Base-by-base conservation (phyloP, 2,113 vertebrate genomes). In the Plecotus auritus region DNA sequence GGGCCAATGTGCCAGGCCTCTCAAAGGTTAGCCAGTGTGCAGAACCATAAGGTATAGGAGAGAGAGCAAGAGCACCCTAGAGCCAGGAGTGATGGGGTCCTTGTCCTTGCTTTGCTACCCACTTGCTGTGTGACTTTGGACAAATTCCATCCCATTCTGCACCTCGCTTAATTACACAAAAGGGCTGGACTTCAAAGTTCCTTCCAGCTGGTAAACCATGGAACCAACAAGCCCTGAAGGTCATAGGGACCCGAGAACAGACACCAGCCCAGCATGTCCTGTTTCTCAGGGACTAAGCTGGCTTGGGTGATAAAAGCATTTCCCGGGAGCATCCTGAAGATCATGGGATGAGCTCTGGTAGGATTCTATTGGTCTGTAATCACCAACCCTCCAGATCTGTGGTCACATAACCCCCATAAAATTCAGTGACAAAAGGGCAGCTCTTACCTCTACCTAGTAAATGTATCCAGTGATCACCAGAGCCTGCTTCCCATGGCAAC, bases 401-500 rank as follows among this genome's bases (percentile, higher is more conserved):
- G 88, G 94, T 84, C 93, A 93, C 2, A 90, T 78, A 91, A 92
- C 9, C 0, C 94, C 84, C 95, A 35, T 97, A 97, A 97, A 98
- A 96, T 69, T 12, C 92, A 97, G 96, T 42, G 96, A 98, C 97
- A 97, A 98, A 97, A 97, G 92, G 69, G 88, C 94, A 94, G 78
- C 45, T 88, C 84, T 97, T 98, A 95, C 96, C 95, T 98, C 95
- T n/a, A 40, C 95, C 94, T 97, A 98, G 97, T 98, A 98, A 98
- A 98, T 98, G 97, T 94, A 94, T 98, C 90, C 89, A 87, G 77
- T 95, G 91, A 95, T 97, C 97, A 97, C 96, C 13, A 97, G 97
- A 97, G 96, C 96, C 97, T 96, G 93, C 93, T 98, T 98, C 97
- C 97, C 88, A 77, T 98, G 98, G 96, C 97, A 97, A 95, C 97